These are phyloP conservation scores for Eupithecia vulgata DNA, from an alignment of 2,888 invertebrate genomes.

Conservation along the genomic window DNA sequence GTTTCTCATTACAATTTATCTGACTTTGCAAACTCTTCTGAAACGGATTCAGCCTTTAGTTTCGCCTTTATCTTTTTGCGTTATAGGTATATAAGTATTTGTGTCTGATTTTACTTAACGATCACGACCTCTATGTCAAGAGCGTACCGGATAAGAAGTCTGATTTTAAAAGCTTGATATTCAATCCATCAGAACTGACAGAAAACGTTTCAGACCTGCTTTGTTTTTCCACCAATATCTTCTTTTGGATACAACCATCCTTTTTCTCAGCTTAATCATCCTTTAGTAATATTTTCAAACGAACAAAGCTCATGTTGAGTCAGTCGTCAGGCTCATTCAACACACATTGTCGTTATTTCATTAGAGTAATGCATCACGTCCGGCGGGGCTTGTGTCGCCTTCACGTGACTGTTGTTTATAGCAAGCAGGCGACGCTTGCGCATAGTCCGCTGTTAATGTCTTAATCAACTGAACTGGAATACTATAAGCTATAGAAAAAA, in stretches of 20 bases:
- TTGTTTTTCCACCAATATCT: not conserved
- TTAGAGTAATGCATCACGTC: constrained; percentile 73
- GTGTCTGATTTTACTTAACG: not conserved
- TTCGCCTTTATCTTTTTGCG: not conserved
- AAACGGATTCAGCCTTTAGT: not conserved
- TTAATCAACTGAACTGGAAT: constrained; percentile 13
- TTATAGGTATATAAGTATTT: not conserved
- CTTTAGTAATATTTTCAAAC: constrained; percentile 17
- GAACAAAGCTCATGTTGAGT: constrained; percentile 34
- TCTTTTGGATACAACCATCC: constrained; percentile 4
- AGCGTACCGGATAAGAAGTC: no score
- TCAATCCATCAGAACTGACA: not conserved
- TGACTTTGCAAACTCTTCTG: not conserved
- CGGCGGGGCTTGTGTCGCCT: constrained; percentile 65
- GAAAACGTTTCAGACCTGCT: constrained; percentile 2
- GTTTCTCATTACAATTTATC: not conserved
- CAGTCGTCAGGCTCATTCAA: constrained; percentile 46
- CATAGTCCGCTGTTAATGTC: constrained; percentile 19
- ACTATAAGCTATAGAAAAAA: no score
- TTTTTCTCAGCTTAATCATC: constrained; percentile 11
- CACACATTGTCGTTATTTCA: constrained; percentile 74
- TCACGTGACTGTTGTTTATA: constrained; percentile 56
- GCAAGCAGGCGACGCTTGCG: constrained; percentile 22
- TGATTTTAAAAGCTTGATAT: not conserved
- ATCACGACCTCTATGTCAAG: no score